Evolutionary conservation across 2,888 invertebrate species (phyloP).

Genomic region (Cyclophora punctaria): DNA sequence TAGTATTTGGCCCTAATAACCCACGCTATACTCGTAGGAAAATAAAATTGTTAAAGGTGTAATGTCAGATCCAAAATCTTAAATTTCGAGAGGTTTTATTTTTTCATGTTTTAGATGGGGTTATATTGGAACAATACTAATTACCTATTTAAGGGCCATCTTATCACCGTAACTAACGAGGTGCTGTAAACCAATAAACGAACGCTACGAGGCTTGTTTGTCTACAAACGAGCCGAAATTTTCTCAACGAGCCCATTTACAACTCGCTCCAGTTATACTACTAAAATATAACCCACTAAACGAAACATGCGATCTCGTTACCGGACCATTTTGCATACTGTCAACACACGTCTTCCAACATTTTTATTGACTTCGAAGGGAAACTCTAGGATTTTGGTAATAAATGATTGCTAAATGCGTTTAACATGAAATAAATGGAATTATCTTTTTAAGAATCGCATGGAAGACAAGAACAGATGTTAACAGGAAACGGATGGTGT

Average conservation of each 20-base stretch:
- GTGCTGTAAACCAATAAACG: conserved; percentile 61
- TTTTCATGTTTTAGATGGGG: conserved; percentile 10
- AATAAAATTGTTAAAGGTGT: conserved; percentile 23
- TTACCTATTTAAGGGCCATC: conserved; percentile 60
- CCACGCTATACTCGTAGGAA: too few relatives aligned
- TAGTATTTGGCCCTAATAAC: too few relatives aligned
- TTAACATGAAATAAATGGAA: too few relatives aligned
- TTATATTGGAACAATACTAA: conserved; percentile 59
- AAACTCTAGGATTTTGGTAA: too few relatives aligned
- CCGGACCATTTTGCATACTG: conserved; percentile 24
- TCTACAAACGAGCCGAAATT: conserved; percentile 49
- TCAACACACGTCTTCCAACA: neutral
- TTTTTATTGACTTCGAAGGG: too few relatives aligned
- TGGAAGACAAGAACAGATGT: conserved; percentile 7
- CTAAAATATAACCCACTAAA: conserved; percentile 54
- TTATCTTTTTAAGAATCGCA: too few relatives aligned
- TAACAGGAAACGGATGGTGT: conserved; percentile 15
- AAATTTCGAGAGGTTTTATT: too few relatives aligned
- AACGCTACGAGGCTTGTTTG: conserved; percentile 49
- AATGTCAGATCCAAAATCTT: conserved; percentile 18
- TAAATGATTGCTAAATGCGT: too few relatives aligned
- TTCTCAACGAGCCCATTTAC: conserved; percentile 58
- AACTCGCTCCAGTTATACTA: conserved; percentile 25
- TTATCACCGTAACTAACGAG: conserved; percentile 65
- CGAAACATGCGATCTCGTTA: conserved; percentile 45